These are phyloP conservation scores for Ophioninae sp. DNA, from an alignment of 2,888 invertebrate species.

Conservation along the genomic window DNA sequence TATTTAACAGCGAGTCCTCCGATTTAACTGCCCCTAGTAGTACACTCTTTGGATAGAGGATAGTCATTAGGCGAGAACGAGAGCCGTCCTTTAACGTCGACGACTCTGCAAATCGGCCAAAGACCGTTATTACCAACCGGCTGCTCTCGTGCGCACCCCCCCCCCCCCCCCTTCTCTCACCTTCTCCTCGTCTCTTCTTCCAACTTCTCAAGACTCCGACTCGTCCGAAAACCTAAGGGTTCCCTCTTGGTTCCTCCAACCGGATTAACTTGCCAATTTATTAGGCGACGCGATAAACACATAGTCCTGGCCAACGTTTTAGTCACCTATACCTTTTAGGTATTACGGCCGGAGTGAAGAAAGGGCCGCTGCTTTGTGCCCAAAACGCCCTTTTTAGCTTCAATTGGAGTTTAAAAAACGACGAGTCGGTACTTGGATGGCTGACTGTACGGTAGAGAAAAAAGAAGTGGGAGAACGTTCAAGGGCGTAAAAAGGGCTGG, in stretches of 20 bases:
- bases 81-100: constrained; percentile 61
- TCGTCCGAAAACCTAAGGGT: constrained; percentile 39
- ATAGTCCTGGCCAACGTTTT: constrained; percentile 35
- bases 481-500: no score
- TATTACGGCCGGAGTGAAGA: constrained; percentile 13
- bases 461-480: no score
- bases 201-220: constrained; percentile 14
- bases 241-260: constrained; percentile 11
- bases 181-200: constrained; percentile 26
- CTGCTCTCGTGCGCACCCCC: constrained; percentile 43
- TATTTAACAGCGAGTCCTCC: constrained; percentile 62
- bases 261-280: constrained; percentile 55
- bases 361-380: background rate
- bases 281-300: constrained; percentile 59
- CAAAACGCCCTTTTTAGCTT: constrained; percentile 2
- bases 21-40: constrained; percentile 62
- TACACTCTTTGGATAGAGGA: constrained; percentile 62
- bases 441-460: no score
- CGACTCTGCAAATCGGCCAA: constrained; percentile 63
- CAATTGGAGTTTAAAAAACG: background rate
- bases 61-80: constrained; percentile 61
- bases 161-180: constrained; percentile 20
- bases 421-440: background rate
- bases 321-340: constrained; percentile 10
- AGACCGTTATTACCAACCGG: constrained; percentile 64